phyloP scores from a whole-genome alignment of 2,797 vertebrate species.

The Catamblyrhynchus diadema region DNA sequence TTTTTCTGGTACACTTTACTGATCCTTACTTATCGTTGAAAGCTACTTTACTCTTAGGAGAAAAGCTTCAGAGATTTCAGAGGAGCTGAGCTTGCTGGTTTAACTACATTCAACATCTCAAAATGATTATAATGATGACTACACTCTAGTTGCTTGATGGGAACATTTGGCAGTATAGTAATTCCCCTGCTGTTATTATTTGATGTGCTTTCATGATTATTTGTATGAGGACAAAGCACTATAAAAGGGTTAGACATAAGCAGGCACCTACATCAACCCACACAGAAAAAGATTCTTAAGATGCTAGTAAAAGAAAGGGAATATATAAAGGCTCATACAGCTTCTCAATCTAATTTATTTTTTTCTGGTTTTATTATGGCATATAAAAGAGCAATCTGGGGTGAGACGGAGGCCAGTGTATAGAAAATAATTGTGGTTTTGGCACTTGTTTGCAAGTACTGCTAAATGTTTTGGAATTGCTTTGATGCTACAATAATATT shows the following conservation, averaged over 20 bases:
- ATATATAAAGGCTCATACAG: neutral
- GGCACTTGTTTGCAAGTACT: neutral
- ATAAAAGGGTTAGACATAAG: slow-evolving; percentile 26
- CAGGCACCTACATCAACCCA: neutral
- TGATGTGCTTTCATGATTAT: slow-evolving; percentile 50
- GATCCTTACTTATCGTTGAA: neutral
- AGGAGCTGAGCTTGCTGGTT: slow-evolving; percentile 31
- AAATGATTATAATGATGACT: slow-evolving; percentile 43
- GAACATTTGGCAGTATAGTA: slow-evolving; percentile 41
- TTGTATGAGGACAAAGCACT: slow-evolving; percentile 46
- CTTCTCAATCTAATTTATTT: neutral
- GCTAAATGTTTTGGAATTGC: neutral
- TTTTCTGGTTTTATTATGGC: neutral
- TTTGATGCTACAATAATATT: neutral
- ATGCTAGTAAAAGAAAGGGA: neutral
- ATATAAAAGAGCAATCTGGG: neutral
- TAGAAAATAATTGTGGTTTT: neutral
- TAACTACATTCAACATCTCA: slow-evolving; percentile 14
- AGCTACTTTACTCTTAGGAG: neutral
- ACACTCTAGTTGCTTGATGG: slow-evolving; percentile 12
- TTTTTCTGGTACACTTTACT: neutral
- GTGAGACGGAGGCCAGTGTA: neutral
- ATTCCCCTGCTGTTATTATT: slow-evolving; percentile 56
- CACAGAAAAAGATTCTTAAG: neutral
- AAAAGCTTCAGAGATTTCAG: slow-evolving; percentile 25